Evolutionary conservation across 2,888 invertebrate species (phyloP).

Genomic region (Erebia palarica): DNA sequence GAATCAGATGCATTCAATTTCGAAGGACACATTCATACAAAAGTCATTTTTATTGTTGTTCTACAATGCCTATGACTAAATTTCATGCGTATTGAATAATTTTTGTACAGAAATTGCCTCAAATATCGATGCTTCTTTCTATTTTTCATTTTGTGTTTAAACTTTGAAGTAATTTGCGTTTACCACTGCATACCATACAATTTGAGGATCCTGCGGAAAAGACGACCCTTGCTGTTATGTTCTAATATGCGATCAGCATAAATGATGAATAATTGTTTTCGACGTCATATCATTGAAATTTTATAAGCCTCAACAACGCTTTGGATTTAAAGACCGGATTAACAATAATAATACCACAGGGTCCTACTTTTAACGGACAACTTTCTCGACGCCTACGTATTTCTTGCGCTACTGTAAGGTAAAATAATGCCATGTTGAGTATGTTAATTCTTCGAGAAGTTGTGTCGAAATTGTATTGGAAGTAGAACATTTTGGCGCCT

Average conservation of each 20-base stretch:
- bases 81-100: too few species aligned
- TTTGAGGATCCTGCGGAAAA: background rate
- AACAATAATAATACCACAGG: constrained; percentile 1
- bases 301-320: background rate
- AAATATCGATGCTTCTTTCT: too few species aligned
- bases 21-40: too few species aligned
- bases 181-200: too few species aligned
- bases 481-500: background rate
- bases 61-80: too few species aligned
- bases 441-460: background rate
- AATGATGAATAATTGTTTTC: background rate
- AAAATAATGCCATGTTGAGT: background rate
- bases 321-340: constrained; percentile 3
- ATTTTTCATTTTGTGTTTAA: too few species aligned
- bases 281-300: background rate
- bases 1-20: too few species aligned
- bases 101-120: too few species aligned
- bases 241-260: background rate
- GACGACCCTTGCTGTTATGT: background rate
- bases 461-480: background rate
- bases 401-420: background rate
- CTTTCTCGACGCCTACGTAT: constrained; percentile 7
- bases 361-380: constrained; percentile 1
- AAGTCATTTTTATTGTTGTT: too few species aligned
- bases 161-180: too few species aligned